Percentiles rank a stretch among this genome's conserved stretches.
Evolutionary conservation across 2,888 invertebrate genomes (phyloP).

Genomic region (Brachyptera putata): DNA sequence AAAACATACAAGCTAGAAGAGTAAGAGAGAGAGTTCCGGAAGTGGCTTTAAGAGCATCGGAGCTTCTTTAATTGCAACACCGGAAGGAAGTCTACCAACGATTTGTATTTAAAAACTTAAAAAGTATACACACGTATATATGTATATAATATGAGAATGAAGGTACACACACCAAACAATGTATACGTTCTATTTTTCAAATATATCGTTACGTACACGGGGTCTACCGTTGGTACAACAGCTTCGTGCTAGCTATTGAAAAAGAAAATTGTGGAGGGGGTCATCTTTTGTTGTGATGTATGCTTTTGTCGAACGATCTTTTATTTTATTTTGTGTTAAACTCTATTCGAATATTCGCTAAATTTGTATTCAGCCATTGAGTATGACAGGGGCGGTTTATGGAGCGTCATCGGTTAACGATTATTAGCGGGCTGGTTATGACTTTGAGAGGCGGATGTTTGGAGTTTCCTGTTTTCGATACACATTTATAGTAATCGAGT

Average conservation of each 20-base stretch:
- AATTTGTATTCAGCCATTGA: constrained; percentile 10
- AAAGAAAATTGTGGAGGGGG: constrained; percentile 9
- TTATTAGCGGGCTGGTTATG: too few relatives aligned
- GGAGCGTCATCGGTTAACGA: constrained; percentile 10
- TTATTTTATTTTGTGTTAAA: constrained; percentile 17
- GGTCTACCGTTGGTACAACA: not conserved
- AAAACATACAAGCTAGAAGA: too few relatives aligned
- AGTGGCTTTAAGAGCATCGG: constrained; percentile 10
- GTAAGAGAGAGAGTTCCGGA: constrained; percentile 1
- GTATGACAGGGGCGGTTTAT: constrained; percentile 7
- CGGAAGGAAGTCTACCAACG: constrained; percentile 7
- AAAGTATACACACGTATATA: not conserved
- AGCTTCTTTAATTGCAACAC: constrained; percentile 10
- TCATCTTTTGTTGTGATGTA: constrained; percentile 16
- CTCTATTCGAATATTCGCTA: constrained; percentile 12
- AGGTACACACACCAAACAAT: too few relatives aligned
- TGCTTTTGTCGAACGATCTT: constrained; percentile 6
- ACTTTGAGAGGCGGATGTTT: too few relatives aligned
- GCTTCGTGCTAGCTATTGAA: too few relatives aligned
- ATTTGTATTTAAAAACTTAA: constrained; percentile 6
- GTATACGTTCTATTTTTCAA: not conserved
- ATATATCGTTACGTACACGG: not conserved
- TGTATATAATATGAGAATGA: too few relatives aligned
- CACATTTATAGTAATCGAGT: too few relatives aligned
- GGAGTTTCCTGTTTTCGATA: too few relatives aligned